A percentile compares a stretch with the other conserved stretches of the same genome.
These are phyloP conservation scores for Myotis vivesi DNA, from an alignment of 2,797 vertebrate genomes.

Conservation along the genomic window DNA sequence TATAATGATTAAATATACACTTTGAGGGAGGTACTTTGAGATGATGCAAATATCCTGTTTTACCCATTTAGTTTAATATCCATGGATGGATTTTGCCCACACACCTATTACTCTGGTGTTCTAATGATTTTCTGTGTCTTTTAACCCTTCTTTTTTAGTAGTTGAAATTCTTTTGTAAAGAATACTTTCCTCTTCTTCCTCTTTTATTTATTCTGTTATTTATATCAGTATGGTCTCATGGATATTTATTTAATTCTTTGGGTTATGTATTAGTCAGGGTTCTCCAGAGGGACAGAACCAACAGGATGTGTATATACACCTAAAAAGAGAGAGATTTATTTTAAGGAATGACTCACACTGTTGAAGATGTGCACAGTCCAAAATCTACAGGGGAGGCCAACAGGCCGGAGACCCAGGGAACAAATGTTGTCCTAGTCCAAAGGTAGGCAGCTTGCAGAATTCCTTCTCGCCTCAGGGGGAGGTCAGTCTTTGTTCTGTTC, in stretches of 20 bases:
- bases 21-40: background rate
- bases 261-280: background rate
- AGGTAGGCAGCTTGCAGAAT: background rate
- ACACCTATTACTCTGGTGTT: background rate
- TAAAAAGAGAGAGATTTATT: background rate
- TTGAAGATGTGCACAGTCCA: background rate
- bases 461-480: background rate
- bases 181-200: background rate
- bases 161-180: background rate
- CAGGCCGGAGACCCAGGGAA: background rate
- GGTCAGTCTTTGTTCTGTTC: background rate
- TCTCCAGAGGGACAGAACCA: background rate
- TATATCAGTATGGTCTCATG: background rate
- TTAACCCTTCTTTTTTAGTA: background rate
- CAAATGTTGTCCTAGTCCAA: background rate
- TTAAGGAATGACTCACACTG: background rate
- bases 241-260: background rate
- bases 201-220: slow-evolving; percentile 4
- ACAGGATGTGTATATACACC: background rate
- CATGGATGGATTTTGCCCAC: background rate
- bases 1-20: background rate
- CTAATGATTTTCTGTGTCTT: background rate
- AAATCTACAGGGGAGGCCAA: background rate
- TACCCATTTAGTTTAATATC: background rate
- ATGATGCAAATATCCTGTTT: background rate